Conservation (phyloP, 2,797 vertebrate genomes). For the Ataeniobius toweri region DNA sequence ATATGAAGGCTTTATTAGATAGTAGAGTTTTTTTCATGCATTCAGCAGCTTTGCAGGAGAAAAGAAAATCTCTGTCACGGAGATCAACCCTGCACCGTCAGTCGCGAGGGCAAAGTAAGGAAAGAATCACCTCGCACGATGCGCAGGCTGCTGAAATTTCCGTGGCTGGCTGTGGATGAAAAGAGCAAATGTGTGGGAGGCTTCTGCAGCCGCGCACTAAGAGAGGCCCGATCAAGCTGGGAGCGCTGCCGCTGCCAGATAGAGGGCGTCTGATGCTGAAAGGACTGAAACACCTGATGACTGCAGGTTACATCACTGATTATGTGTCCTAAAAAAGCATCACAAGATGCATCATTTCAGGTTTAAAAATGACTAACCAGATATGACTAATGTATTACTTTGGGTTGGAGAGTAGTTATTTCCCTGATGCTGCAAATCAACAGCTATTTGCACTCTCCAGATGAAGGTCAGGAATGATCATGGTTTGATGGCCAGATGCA, state of each 20-base stretch:
- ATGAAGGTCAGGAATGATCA: slow-evolving; percentile 63
- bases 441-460: slow-evolving; percentile 59
- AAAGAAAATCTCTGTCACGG: slow-evolving; percentile 9
- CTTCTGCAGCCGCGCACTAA: slow-evolving; percentile 45
- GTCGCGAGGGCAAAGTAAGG: slow-evolving; percentile 22
- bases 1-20: slow-evolving; percentile 11
- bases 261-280: slow-evolving; percentile 56
- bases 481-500: slow-evolving; percentile 48
- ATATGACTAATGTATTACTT: slow-evolving; percentile 60
- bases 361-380: slow-evolving; percentile 58
- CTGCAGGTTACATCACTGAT: slow-evolving; percentile 61
- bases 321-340: slow-evolving; percentile 54
- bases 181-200: slow-evolving; percentile 57
- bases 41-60: background rate
- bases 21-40: background rate
- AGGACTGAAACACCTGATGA: slow-evolving; percentile 65
- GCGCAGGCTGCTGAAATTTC: slow-evolving; percentile 35
- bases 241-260: slow-evolving; percentile 37
- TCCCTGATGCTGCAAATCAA: slow-evolving; percentile 59
- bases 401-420: slow-evolving; percentile 42
- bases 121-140: slow-evolving; percentile 25
- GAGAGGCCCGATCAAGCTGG: slow-evolving; percentile 51
- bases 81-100: slow-evolving; percentile 16
- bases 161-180: slow-evolving; percentile 51
- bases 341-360: slow-evolving; percentile 59